Conservation (phyloP, 2,797 vertebrate species). For the Heteromormyrus szaboi region DNA sequence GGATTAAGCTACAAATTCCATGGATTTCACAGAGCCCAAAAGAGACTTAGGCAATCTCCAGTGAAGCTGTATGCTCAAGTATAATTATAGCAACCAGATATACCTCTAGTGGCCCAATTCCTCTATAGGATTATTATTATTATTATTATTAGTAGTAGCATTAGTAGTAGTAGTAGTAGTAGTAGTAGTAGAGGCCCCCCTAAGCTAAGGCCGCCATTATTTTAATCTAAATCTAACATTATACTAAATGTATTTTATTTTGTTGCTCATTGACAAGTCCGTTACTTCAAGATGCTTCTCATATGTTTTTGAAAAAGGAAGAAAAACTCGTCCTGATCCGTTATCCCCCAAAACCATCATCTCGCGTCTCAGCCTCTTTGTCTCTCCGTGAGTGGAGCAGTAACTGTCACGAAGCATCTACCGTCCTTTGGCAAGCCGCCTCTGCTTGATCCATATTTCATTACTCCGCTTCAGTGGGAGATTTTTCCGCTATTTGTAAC, state of each 20-base stretch:
- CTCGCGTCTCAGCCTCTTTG: not conserved
- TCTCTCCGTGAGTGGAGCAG: not conserved
- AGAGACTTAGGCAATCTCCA: not conserved
- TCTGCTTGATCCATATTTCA: constrained; percentile 16
- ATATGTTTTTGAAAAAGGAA: not conserved
- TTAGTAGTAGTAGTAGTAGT: no score
- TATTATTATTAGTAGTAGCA: not conserved
- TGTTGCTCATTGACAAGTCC: not conserved
- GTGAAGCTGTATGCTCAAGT: not conserved
- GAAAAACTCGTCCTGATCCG: not conserved
- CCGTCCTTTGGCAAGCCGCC: no score
- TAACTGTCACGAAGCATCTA: not conserved
- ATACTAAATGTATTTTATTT: not conserved
- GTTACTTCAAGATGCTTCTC: not conserved
- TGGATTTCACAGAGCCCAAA: constrained; percentile 1
- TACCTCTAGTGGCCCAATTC: not conserved
- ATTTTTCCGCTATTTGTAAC: not conserved
- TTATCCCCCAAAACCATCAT: not conserved
- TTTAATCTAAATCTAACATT: not conserved
- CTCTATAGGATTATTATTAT: not conserved
- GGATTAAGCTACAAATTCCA: not conserved
- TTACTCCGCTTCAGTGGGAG: not conserved
- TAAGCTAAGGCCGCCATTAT: not conserved
- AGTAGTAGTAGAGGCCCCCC: not conserved
- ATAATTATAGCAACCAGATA: not conserved